Percentiles rank a stretch among this genome's conserved stretches.
Conservation (phyloP, 2,797 vertebrate genomes). For the Pachyuromys duprasi region DNA sequence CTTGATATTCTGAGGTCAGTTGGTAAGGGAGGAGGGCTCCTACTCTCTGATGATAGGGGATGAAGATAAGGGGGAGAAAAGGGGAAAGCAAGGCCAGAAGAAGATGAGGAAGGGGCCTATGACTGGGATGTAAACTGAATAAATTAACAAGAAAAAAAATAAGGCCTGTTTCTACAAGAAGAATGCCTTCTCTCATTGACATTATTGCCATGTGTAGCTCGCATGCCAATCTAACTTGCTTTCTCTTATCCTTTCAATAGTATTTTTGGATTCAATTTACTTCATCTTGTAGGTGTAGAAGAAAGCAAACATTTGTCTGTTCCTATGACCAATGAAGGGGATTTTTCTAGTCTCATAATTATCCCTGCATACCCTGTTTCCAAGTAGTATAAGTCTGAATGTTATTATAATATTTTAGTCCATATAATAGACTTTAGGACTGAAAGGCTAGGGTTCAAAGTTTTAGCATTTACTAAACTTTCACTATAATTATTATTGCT, state of each 20-base stretch:
- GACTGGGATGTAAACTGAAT: no score
- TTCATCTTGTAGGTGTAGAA: neutral
- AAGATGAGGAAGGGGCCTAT: no score
- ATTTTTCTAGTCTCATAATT: neutral
- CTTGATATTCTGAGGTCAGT: no score
- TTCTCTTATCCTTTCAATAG: neutral
- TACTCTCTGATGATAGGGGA: no score
- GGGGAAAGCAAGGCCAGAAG: no score
- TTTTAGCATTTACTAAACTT: neutral
- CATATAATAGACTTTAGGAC: neutral
- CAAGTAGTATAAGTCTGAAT: neutral
- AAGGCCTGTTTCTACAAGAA: neutral
- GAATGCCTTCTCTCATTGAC: neutral
- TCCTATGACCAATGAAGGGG: neutral
- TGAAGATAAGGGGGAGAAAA: no score
- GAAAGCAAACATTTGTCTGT: conserved; percentile 20
- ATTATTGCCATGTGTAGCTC: neutral
- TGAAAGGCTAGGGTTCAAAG: neutral
- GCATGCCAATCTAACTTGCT: neutral
- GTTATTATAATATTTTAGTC: neutral
- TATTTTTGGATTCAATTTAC: neutral
- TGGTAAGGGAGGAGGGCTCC: no score
- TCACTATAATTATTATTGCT: neutral
- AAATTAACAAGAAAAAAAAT: no score
- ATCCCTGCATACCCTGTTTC: neutral